These are phyloP conservation scores for Crotalus viridis DNA, from an alignment of 2,113 vertebrate species.

Conservation along the genomic window DNA sequence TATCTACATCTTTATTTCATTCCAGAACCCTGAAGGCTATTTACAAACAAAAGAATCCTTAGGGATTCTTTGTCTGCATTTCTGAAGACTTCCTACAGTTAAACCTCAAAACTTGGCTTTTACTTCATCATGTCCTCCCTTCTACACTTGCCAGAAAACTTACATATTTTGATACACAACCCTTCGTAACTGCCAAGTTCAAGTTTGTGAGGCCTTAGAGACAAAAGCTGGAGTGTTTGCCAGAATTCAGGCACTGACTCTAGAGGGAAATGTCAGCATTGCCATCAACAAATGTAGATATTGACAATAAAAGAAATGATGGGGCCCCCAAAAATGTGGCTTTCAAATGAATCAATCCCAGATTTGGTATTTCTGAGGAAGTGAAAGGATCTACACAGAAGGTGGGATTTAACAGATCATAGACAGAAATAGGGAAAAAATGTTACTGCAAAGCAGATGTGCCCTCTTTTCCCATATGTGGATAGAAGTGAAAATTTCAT, in stretches of 20 bases:
- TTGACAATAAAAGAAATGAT: constrained; percentile 31
- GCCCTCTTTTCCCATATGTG: constrained; percentile 8
- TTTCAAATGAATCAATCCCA: constrained; percentile 20
- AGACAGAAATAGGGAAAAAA: constrained; percentile 4
- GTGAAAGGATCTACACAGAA: constrained; percentile 22
- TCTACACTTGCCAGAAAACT: constrained; percentile 32
- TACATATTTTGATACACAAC: constrained; percentile 36
- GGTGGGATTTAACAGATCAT: constrained; percentile 23
- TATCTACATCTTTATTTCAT: background rate
- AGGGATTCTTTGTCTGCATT: background rate
- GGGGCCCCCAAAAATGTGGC: constrained; percentile 15
- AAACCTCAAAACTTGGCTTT: constrained; percentile 31
- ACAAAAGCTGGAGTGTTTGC: constrained; percentile 33
- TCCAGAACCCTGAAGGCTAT: background rate
- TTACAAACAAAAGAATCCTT: constrained; percentile 3
- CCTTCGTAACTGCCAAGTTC: constrained; percentile 38
- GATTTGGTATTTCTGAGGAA: constrained; percentile 35
- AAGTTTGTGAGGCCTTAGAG: constrained; percentile 24
- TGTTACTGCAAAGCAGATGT: constrained; percentile 22
- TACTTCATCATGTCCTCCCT: constrained; percentile 36
- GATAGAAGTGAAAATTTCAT: constrained; percentile 40
- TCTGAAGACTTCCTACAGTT: constrained; percentile 14
- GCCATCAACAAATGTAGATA: constrained; percentile 24
- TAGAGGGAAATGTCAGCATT: constrained; percentile 40
- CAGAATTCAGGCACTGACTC: constrained; percentile 38